Percentiles rank a stretch among this genome's conserved stretches.
Evolutionary conservation across 2,797 vertebrate species (phyloP).

Genomic region (Muscicapa striata): DNA sequence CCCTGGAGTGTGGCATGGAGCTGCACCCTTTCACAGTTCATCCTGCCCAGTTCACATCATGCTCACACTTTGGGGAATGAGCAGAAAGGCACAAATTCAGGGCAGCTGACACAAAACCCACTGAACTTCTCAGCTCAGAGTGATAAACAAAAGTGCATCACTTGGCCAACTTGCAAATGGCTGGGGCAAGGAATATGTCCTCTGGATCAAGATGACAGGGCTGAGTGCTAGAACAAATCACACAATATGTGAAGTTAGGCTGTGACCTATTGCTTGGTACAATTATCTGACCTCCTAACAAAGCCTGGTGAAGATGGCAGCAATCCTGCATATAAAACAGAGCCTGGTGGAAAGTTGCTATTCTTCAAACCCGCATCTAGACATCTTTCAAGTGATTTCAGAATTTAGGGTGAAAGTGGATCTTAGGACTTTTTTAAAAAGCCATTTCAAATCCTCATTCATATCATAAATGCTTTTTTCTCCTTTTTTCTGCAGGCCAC

Average conservation of each 20-base stretch:
- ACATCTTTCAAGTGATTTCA: constrained; percentile 57
- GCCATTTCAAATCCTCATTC: constrained; percentile 66
- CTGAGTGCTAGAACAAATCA: constrained; percentile 33
- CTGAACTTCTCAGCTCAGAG: background rate
- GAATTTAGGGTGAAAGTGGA: constrained; percentile 55
- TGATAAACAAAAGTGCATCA: background rate
- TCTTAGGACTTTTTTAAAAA: constrained; percentile 60
- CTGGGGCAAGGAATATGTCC: background rate
- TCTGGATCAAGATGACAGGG: background rate
- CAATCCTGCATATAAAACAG: background rate
- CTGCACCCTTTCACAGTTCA: background rate
- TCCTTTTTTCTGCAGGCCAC: constrained; percentile 60
- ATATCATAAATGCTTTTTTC: constrained; percentile 68
- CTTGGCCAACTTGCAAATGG: background rate
- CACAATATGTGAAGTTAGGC: constrained; percentile 1
- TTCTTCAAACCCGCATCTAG: constrained; percentile 50
- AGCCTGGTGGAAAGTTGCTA: constrained; percentile 44
- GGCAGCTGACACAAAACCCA: background rate
- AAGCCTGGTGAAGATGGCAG: constrained; percentile 56
- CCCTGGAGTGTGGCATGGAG: background rate
- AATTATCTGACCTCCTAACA: constrained; percentile 48
- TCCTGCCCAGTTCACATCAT: accelerated
- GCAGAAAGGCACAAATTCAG: background rate
- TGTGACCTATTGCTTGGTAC: background rate
- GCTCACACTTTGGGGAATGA: background rate